These are phyloP conservation scores for Larimichthys polyactis DNA, from an alignment of 2,113 vertebrate genomes.

Conservation along the genomic window DNA sequence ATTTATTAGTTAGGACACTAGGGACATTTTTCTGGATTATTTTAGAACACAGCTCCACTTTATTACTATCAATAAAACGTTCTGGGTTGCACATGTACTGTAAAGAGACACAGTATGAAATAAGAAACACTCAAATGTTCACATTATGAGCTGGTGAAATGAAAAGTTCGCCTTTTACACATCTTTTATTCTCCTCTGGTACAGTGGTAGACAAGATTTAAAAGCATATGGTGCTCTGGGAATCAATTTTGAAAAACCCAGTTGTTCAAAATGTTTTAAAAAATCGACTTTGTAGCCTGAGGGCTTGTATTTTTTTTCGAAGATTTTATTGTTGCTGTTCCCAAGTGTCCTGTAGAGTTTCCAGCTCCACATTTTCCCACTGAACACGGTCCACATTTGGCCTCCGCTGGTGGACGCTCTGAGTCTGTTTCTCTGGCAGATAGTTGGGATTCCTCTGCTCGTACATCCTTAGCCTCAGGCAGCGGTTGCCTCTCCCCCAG, in stretches of 20 bases:
- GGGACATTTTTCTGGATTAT: not conserved
- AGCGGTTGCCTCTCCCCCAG: conserved; percentile 51
- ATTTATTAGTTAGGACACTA: not conserved
- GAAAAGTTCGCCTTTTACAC: conserved; percentile 5
- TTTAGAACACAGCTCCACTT: too few species aligned
- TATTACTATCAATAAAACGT: not conserved
- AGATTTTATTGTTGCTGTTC: conserved; percentile 56
- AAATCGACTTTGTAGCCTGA: conserved; percentile 32
- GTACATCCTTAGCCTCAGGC: conserved; percentile 79
- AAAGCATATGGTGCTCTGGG: conserved; percentile 46
- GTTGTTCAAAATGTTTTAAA: conserved; percentile 46
- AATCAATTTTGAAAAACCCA: conserved; percentile 42
- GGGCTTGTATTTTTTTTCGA: conserved; percentile 47
- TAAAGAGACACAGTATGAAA: conserved; percentile 6
- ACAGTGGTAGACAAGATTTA: conserved; percentile 17
- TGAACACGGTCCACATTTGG: conserved; percentile 70
- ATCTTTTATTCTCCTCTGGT: conserved; percentile 42
- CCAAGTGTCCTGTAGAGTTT: conserved; percentile 67
- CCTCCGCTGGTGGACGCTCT: conserved; percentile 59
- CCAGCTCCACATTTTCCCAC: conserved; percentile 71
- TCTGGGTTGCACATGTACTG: not conserved
- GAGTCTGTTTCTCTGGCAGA: conserved; percentile 72
- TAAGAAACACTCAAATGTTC: conserved; percentile 1
- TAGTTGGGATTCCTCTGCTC: conserved; percentile 74
- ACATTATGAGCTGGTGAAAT: conserved; percentile 25